These are phyloP conservation scores for Mimas tiliae DNA, from an alignment of 2,888 invertebrate species.

Conservation along the genomic window DNA sequence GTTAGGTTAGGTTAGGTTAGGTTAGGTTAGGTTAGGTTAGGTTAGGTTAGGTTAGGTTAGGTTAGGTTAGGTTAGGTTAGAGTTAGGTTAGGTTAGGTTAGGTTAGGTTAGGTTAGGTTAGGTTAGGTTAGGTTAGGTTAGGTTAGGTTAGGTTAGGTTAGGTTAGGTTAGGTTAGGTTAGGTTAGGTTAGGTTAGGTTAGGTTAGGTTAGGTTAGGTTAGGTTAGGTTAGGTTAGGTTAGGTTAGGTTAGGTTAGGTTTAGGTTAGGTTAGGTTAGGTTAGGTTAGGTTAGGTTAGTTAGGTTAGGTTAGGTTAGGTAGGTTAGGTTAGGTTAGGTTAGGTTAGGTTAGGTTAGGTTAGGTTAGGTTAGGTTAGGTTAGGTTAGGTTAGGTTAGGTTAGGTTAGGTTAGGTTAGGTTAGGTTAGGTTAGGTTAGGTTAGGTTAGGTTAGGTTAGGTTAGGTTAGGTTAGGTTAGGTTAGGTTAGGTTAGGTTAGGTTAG, in stretches of 20 bases:
- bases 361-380: constrained; percentile 31
- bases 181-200: constrained; percentile 32
- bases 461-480: constrained; percentile 34
- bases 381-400: constrained; percentile 31
- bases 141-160: constrained; percentile 33
- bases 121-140: constrained; percentile 33
- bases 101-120: constrained; percentile 34
- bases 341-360: constrained; percentile 37
- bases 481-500: constrained; percentile 34
- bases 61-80: constrained; percentile 31
- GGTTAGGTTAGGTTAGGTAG: constrained; percentile 37
- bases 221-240: constrained; percentile 35
- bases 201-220: constrained; percentile 33
- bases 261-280: constrained; percentile 30
- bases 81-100: constrained; percentile 32
- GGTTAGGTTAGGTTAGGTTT: constrained; percentile 36
- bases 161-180: constrained; percentile 33
- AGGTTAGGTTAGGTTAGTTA: constrained; percentile 36
- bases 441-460: constrained; percentile 31
- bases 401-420: constrained; percentile 30
- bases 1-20: constrained; percentile 32
- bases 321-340: constrained; percentile 38
- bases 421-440: constrained; percentile 31
- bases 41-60: constrained; percentile 31
- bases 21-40: constrained; percentile 32